Evolutionary conservation across 2,888 invertebrate genomes (phyloP).

Genomic region (Amphimallon solstitiale): DNA sequence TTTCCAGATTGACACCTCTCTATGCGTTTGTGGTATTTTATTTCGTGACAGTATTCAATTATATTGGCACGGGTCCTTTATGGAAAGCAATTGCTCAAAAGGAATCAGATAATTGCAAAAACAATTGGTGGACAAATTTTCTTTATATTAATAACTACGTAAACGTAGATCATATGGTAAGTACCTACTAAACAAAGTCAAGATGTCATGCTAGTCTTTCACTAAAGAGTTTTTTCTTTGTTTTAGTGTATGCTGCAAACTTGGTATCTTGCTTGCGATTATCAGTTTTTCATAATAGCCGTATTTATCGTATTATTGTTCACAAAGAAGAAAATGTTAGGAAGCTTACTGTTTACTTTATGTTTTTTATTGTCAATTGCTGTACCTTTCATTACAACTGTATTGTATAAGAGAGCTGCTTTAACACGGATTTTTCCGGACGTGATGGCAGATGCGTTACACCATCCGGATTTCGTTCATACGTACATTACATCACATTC

Average conservation of each 20-base stretch:
- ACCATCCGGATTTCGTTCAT: slow-evolving; percentile 65
- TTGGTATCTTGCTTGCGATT: slow-evolving; percentile 78
- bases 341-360: slow-evolving; percentile 58
- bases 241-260: slow-evolving; percentile 73
- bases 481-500: slow-evolving; percentile 72
- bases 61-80: slow-evolving; percentile 70
- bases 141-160: slow-evolving; percentile 72
- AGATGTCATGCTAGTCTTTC: not conserved
- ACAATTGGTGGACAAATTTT: slow-evolving; percentile 73
- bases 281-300: slow-evolving; percentile 73
- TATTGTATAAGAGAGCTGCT: slow-evolving; percentile 64
- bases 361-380: slow-evolving; percentile 63
- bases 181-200: too few relatives aligned
- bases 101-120: slow-evolving; percentile 66
- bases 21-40: slow-evolving; percentile 70
- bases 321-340: slow-evolving; percentile 60
- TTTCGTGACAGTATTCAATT: slow-evolving; percentile 66
- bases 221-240: not conserved
- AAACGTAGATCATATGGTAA: slow-evolving; percentile 68
- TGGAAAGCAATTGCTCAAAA: slow-evolving; percentile 67
- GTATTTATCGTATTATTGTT: slow-evolving; percentile 64
- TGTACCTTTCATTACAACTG: slow-evolving; percentile 67
- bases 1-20: slow-evolving; percentile 66
- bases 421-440: slow-evolving; percentile 69
- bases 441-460: slow-evolving; percentile 66